These are phyloP conservation scores for Lophotis ruficrista DNA, from an alignment of 2,113 vertebrate species.

Conservation along the genomic window DNA sequence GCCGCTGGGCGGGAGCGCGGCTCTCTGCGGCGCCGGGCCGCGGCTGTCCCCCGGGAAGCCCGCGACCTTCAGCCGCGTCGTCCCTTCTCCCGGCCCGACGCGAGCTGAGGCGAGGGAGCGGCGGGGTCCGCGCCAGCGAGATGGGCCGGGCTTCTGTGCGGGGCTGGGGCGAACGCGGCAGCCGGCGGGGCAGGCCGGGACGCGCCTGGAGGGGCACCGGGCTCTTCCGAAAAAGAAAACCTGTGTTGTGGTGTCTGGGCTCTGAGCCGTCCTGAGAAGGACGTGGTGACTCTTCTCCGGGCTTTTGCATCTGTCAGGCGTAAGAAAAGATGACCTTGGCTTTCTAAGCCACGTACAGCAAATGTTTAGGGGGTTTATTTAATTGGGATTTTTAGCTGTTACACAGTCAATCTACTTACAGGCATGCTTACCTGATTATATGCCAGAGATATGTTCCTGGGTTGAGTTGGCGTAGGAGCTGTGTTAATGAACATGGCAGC, in stretches of 20 bases:
- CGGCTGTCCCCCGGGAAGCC: fast-evolving
- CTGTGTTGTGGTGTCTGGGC: fast-evolving
- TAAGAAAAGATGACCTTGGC: background rate
- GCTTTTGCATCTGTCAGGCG: fast-evolving
- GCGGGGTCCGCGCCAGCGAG: too few species aligned
- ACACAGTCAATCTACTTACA: fast-evolving
- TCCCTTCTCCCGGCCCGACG: background rate
- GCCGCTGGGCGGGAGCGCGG: fast-evolving
- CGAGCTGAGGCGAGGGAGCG: background rate
- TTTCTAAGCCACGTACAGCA: fast-evolving
- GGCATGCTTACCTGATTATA: fast-evolving
- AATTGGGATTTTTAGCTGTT: fast-evolving
- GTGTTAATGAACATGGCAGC: too few species aligned
- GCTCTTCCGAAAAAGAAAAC: fast-evolving
- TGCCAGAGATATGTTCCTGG: fast-evolving
- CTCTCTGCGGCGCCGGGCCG: fast-evolving
- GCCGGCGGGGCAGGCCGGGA: background rate
- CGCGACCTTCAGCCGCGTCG: background rate
- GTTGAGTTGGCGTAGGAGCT: fast-evolving
- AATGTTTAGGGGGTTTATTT: fast-evolving
- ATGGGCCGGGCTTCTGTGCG: background rate
- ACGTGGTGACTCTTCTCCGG: fast-evolving
- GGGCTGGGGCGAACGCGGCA: background rate
- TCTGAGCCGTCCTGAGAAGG: background rate
- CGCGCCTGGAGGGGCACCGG: background rate